Percentiles rank a stretch among this genome's conserved stretches.
Conservation (phyloP, 2,113 vertebrate species). For the Sapayoa aenigma region DNA sequence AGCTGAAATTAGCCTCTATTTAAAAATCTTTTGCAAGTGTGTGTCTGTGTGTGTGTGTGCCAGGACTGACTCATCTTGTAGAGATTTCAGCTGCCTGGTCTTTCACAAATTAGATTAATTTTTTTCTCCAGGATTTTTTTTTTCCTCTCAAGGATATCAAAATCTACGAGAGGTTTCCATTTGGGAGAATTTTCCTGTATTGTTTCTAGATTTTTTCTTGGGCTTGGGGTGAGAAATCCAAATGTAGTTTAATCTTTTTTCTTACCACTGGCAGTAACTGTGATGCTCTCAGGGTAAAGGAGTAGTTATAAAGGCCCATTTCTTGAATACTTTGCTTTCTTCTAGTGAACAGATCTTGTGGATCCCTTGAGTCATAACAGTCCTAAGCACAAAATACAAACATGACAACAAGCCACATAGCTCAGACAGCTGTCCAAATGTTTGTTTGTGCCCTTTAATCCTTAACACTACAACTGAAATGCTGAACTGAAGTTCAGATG, state of each 20-base stretch:
- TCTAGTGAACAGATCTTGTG: background rate
- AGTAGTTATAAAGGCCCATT: background rate
- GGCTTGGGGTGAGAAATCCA: background rate
- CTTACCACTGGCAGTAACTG: background rate
- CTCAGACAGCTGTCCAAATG: slow-evolving; percentile 29
- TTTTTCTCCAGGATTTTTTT: background rate
- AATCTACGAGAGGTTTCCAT: background rate
- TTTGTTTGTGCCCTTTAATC: background rate
- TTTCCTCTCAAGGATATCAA: background rate
- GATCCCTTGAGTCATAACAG: background rate
- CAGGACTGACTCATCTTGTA: background rate
- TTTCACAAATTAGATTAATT: background rate
- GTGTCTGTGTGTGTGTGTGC: background rate
- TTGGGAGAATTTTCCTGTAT: background rate
- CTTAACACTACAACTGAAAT: background rate
- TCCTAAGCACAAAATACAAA: background rate
- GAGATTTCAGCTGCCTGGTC: background rate
- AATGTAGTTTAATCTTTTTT: background rate
- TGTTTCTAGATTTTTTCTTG: background rate
- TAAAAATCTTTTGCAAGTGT: background rate
- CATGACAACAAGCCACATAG: background rate
- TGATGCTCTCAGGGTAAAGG: background rate
- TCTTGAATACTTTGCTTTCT: background rate
- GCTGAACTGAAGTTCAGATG: background rate
- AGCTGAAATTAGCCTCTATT: background rate